Evolutionary conservation across 2,113 vertebrate genomes (phyloP).

Genomic region (Anoplopoma fimbria): DNA sequence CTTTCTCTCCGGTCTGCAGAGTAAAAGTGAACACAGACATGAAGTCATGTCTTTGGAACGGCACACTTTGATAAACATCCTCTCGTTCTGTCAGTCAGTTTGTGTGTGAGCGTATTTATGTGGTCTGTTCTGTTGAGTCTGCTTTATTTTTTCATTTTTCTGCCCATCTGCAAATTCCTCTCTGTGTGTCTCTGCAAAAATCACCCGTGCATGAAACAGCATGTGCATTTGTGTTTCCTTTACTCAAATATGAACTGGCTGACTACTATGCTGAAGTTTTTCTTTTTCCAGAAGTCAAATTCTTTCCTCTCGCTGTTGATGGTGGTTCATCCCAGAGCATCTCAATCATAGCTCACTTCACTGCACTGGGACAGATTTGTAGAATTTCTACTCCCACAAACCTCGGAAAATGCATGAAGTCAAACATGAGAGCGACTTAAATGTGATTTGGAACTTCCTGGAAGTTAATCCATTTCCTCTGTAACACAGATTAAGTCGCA

Average conservation of each 20-base stretch:
- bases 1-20: neutral
- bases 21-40: slow-evolving; percentile 30
- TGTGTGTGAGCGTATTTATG: neutral
- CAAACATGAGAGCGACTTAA: no score
- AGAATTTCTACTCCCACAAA: neutral
- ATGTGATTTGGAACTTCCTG: neutral
- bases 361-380: no score
- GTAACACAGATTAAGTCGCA: no score
- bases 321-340: slow-evolving; percentile 45
- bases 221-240: slow-evolving; percentile 47
- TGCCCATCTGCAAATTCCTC: neutral
- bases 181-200: neutral
- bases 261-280: no score
- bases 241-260: slow-evolving; percentile 37
- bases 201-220: slow-evolving; percentile 15
- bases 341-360: slow-evolving; percentile 37
- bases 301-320: slow-evolving; percentile 45
- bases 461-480: slow-evolving; percentile 3
- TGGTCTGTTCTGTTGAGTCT: slow-evolving; percentile 12
- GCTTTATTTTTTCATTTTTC: neutral
- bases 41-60: slow-evolving; percentile 42
- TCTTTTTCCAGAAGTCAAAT: slow-evolving; percentile 49
- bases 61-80: slow-evolving; percentile 21
- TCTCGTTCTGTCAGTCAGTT: neutral
- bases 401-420: no score